These are phyloP conservation scores for Anolis carolinensis DNA, from an alignment of 2,113 vertebrate genomes.

Conservation along the genomic window DNA sequence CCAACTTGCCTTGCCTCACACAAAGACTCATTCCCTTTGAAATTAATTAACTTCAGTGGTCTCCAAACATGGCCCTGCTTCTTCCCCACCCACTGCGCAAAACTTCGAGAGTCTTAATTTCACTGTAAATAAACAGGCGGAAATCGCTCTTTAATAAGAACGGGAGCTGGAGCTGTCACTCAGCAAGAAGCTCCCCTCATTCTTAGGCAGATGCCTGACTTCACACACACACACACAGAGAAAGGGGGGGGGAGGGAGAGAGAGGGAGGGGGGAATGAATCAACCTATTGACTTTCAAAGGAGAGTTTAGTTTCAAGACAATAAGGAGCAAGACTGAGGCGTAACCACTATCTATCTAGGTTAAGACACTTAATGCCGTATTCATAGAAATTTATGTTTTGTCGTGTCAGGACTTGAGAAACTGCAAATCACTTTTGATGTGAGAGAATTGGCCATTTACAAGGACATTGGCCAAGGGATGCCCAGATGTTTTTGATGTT, in stretches of 20 bases:
- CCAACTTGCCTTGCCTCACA: background rate
- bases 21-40: conserved; percentile 4
- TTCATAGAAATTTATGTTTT: background rate
- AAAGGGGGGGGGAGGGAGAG: too few species aligned
- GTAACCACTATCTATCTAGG: background rate
- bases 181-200: conserved; percentile 9
- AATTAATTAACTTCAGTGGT: conserved; percentile 10
- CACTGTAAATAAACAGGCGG: background rate
- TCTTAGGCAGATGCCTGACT: background rate
- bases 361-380: background rate
- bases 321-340: conserved; percentile 6
- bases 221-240: background rate
- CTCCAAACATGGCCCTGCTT: conserved; percentile 6
- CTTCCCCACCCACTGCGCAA: background rate
- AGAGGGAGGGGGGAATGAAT: background rate
- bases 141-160: conserved; percentile 19
- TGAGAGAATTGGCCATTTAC: too few species aligned
- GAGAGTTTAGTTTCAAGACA: background rate
- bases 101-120: conserved; percentile 14
- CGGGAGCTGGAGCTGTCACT: background rate
- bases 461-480: too few species aligned
- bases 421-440: too few species aligned
- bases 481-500: too few species aligned
- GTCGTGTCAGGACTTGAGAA: too few species aligned
- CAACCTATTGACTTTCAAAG: conserved; percentile 10